phyloP scores from a whole-genome alignment of 2,113 vertebrate species.

The Hoplias malabaricus region DNA sequence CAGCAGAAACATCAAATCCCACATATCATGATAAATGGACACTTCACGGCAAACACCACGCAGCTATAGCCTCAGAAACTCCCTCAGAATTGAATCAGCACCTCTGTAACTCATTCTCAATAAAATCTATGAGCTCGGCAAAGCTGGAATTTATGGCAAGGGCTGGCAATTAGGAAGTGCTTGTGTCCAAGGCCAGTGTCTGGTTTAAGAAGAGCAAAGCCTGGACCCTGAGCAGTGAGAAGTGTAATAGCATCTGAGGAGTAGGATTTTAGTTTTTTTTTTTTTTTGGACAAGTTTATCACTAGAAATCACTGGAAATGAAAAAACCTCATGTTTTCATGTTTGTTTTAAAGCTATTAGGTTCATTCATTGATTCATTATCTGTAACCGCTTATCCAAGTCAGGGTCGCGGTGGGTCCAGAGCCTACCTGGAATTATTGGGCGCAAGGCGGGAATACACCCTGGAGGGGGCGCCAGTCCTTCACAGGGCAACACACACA shows the following conservation, averaged over 20 bases:
- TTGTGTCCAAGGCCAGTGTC: not conserved
- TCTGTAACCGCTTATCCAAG: no score
- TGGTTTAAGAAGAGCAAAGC: not conserved
- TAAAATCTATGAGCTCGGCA: not conserved
- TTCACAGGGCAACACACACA: no score
- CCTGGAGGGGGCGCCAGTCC: no score
- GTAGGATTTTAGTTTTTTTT: not conserved
- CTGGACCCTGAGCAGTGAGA: not conserved
- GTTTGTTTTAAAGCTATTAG: no score
- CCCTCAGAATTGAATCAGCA: not conserved
- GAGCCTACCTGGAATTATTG: no score
- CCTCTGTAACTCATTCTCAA: not conserved
- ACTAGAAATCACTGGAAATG: no score
- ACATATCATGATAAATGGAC: not conserved
- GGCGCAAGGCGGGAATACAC: no score
- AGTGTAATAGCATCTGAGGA: not conserved
- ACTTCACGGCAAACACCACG: conserved; percentile 1
- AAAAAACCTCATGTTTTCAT: no score
- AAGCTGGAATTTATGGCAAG: conserved; percentile 11
- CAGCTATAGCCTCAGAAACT: conserved; percentile 7
- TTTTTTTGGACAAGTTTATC: not conserved
- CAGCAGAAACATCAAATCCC: not conserved
- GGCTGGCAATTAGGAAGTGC: not conserved
- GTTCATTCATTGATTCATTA: no score
- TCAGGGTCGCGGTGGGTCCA: no score